Conservation (phyloP, 2,797 vertebrate genomes). For the Cephalopachus bancanus region DNA sequence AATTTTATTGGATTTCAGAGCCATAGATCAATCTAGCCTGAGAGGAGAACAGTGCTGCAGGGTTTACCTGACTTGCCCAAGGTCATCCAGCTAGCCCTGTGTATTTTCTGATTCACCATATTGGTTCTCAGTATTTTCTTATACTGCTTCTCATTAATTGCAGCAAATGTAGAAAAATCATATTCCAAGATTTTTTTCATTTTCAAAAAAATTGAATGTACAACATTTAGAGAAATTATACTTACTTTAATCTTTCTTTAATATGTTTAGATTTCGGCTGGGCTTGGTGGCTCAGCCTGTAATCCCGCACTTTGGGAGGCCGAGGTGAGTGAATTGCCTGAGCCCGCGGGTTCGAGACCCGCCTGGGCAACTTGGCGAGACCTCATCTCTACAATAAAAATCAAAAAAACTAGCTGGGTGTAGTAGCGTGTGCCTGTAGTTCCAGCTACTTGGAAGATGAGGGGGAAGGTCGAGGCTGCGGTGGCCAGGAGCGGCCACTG, state of each 20-base stretch:
- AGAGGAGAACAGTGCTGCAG: not conserved
- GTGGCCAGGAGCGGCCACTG: too few species aligned
- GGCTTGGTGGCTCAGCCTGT: too few species aligned
- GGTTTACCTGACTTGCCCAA: conserved; percentile 9
- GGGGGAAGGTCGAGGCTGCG: too few species aligned
- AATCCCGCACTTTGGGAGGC: too few species aligned
- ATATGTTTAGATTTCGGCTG: conserved; percentile 46
- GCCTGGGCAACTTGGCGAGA: too few species aligned
- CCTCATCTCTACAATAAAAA: too few species aligned
- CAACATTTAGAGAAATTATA: not conserved
- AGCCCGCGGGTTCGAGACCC: too few species aligned
- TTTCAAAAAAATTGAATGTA: conserved; percentile 11
- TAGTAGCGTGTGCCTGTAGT: too few species aligned
- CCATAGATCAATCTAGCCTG: not conserved
- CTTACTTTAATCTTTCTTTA: not conserved
- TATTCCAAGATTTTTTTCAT: conserved; percentile 33
- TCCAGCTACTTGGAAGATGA: too few species aligned
- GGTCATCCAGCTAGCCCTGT: not conserved
- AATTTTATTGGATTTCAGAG: not conserved
- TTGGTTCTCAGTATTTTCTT: not conserved
- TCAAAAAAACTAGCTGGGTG: too few species aligned
- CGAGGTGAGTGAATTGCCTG: too few species aligned
- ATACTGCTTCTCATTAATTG: not conserved
- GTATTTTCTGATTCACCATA: not conserved
- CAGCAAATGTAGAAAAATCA: conserved; percentile 14